Conservation (phyloP, 2,113 vertebrate species). For the Gobius niger region DNA sequence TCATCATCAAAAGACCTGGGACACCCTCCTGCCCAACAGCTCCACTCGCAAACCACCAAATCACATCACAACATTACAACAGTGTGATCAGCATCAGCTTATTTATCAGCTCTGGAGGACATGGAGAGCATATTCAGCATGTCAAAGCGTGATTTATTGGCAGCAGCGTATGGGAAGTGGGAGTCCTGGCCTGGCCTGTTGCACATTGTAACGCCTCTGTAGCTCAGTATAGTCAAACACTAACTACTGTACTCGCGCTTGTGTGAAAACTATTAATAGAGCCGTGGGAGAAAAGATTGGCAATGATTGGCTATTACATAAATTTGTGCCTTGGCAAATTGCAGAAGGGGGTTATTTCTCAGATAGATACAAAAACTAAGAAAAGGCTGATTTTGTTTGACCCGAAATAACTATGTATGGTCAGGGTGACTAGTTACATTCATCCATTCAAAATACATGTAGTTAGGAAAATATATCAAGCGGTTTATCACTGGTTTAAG, state of each 20-base stretch:
- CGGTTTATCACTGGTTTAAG: too few species aligned
- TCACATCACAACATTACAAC: too few species aligned
- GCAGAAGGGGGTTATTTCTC: background rate
- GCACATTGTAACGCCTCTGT: slow-evolving; percentile 10
- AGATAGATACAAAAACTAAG: background rate
- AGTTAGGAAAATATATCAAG: too few species aligned
- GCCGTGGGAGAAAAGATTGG: background rate
- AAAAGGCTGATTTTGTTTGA: background rate
- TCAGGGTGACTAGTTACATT: too few species aligned
- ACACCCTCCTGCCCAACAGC: too few species aligned
- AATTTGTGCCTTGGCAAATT: background rate
- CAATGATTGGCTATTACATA: background rate
- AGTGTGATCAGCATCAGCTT: background rate
- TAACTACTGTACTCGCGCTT: background rate
- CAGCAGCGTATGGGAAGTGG: background rate
- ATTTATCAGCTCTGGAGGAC: background rate
- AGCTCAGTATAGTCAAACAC: background rate
- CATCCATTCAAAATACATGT: too few species aligned
- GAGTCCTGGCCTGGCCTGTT: background rate
- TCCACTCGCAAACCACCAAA: too few species aligned
- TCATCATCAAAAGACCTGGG: too few species aligned
- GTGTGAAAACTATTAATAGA: background rate
- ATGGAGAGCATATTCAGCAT: background rate
- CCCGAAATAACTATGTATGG: too few species aligned
- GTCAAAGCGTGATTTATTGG: background rate